phyloP scores from a whole-genome alignment of 2,888 invertebrate species.

The Tanaodytes sp. region DNA sequence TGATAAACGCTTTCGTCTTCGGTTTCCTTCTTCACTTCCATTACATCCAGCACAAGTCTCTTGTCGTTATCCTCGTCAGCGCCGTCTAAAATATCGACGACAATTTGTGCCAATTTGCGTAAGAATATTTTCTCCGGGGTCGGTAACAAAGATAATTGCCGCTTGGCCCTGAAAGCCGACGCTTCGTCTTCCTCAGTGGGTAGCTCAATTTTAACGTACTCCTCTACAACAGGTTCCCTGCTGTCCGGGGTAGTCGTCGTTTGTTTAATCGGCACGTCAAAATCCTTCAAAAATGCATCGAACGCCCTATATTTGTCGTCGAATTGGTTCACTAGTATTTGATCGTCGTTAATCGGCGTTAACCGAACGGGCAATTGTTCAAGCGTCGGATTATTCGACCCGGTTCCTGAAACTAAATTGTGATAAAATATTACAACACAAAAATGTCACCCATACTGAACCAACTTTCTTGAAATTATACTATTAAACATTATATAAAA shows the following conservation, averaged over 20 bases:
- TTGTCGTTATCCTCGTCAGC: constrained; percentile 74
- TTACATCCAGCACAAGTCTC: constrained; percentile 73
- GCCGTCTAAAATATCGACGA: constrained; percentile 73
- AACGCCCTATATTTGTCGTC: constrained; percentile 65
- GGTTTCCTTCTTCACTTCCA: constrained; percentile 71
- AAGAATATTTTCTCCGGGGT: constrained; percentile 61
- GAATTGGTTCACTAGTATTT: constrained; percentile 54
- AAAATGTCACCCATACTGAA: too few relatives aligned
- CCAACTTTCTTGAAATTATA: too few relatives aligned
- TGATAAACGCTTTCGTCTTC: constrained; percentile 71
- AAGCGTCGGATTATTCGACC: constrained; percentile 1
- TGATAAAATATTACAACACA: too few relatives aligned
- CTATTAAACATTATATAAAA: too few relatives aligned
- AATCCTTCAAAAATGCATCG: constrained; percentile 65
- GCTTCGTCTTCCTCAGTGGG: constrained; percentile 7
- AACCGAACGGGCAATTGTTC: constrained; percentile 6
- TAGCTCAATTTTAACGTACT: constrained; percentile 54
- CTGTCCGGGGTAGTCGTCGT: constrained; percentile 30
- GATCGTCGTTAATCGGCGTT: constrained; percentile 8
- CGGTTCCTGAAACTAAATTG: constrained; percentile 34
- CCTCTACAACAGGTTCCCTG: constrained; percentile 59
- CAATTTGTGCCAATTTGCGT: constrained; percentile 73
- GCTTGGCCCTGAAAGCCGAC: constrained; percentile 33
- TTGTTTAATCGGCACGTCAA: constrained; percentile 60
- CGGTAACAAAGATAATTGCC: constrained; percentile 55